Conservation (phyloP, 2,797 vertebrate species). For the Danio jaintianensis region DNA sequence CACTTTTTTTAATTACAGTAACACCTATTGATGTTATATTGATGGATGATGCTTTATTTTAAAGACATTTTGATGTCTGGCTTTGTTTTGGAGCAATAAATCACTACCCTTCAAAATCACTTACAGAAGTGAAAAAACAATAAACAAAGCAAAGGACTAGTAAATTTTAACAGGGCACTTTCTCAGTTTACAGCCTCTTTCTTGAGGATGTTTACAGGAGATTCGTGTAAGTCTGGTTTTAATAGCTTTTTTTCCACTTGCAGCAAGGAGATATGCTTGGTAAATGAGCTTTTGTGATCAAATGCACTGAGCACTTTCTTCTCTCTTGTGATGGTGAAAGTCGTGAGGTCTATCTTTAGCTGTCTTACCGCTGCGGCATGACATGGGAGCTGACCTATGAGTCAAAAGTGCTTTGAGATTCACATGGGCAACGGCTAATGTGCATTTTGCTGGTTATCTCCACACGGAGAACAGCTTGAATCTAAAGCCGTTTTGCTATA, state of each 20-base stretch:
- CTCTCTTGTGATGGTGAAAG: conserved; percentile 5
- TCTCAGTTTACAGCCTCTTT: background rate
- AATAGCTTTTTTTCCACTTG: conserved; percentile 37
- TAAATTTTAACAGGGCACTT: conserved; percentile 6
- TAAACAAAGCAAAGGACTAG: background rate
- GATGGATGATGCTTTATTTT: conserved; percentile 32
- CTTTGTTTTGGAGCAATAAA: conserved; percentile 29
- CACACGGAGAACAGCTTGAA: conserved; percentile 9
- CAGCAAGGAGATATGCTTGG: conserved; percentile 16
- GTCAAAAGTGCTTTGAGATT: conserved; percentile 43
- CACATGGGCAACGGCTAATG: background rate
- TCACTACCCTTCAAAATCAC: conserved; percentile 9
- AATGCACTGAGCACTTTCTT: conserved; percentile 17
- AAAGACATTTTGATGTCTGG: conserved; percentile 23
- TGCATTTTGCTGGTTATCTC: conserved; percentile 7
- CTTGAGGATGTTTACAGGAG: background rate
- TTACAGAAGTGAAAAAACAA: background rate
- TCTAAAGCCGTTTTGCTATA: conserved; percentile 11
- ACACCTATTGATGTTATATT: conserved; percentile 10
- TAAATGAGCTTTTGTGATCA: conserved; percentile 44
- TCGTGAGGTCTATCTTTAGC: conserved; percentile 39
- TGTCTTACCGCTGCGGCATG: conserved; percentile 9
- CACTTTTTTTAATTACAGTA: conserved; percentile 22
- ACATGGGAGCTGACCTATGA: conserved; percentile 43
- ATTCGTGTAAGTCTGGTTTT: conserved; percentile 34